These are phyloP conservation scores for Chrysogorgia sp. DNA, from an alignment of 92 coral and sea anemone species.

Conservation along the genomic window DNA sequence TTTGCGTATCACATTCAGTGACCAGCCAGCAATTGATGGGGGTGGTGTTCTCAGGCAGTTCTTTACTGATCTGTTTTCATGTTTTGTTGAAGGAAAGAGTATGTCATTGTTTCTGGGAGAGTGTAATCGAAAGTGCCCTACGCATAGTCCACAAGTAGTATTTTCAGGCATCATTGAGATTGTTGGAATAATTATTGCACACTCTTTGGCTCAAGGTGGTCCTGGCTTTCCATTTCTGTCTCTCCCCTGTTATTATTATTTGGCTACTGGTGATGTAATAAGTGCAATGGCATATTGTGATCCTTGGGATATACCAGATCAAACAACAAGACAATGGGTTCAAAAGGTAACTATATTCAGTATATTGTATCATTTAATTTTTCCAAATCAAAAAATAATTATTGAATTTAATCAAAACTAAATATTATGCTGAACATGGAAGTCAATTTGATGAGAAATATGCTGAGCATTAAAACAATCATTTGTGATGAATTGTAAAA, in stretches of 20 bases:
- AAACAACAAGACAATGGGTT: slow-evolving; percentile 54
- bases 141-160: slow-evolving; percentile 37
- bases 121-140: slow-evolving; percentile 22
- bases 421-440: no score
- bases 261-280: slow-evolving; percentile 35
- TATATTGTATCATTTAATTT: no score
- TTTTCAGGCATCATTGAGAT: slow-evolving; percentile 31
- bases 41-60: slow-evolving; percentile 74
- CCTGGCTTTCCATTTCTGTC: slow-evolving; percentile 60
- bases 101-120: slow-evolving; percentile 55
- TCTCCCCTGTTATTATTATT: slow-evolving; percentile 25
- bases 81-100: slow-evolving; percentile 40
- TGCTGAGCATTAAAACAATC: no score
- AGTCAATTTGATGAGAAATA: no score
- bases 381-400: no score
- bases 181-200: slow-evolving; percentile 57
- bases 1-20: slow-evolving; percentile 49
- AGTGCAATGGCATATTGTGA: slow-evolving; percentile 41
- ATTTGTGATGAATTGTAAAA: no score
- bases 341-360: slow-evolving; percentile 69
- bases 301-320: slow-evolving; percentile 33
- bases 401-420: no score
- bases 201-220: slow-evolving; percentile 67
- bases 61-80: slow-evolving; percentile 58
- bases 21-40: slow-evolving; percentile 66